Conservation (phyloP, 2,113 vertebrate genomes). For the Saccopteryx leptura region DNA sequence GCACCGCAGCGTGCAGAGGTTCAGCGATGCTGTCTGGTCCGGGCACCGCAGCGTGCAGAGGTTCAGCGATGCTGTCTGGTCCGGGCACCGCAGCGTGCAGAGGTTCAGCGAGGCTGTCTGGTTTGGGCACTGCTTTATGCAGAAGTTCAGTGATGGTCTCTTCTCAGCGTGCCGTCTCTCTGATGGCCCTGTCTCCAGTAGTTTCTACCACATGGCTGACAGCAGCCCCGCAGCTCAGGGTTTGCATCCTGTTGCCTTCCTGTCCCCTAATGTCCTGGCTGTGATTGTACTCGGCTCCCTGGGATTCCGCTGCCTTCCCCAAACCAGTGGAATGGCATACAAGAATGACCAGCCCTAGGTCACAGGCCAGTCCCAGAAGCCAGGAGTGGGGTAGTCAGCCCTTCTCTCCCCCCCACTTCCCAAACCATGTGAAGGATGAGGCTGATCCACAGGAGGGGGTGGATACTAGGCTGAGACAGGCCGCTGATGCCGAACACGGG, state of each 20-base stretch:
- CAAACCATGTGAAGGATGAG: not conserved
- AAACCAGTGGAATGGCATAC: not conserved
- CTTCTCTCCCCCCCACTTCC: not conserved
- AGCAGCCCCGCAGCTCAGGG: not conserved
- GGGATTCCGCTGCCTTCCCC: not conserved
- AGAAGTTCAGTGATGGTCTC: not conserved
- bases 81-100: too few relatives aligned
- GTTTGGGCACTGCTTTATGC: too few relatives aligned
- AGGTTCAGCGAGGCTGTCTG: too few relatives aligned
- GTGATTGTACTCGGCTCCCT: not conserved
- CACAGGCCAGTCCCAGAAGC: not conserved
- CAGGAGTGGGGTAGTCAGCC: not conserved
- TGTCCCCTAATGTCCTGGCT: not conserved
- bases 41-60: not conserved
- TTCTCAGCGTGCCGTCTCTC: not conserved
- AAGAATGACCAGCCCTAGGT: not conserved
- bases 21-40: not conserved
- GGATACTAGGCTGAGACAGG: not conserved
- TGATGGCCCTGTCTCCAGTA: not conserved
- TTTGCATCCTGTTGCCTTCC: not conserved
- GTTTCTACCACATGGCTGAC: not conserved
- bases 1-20: not conserved
- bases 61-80: not conserved
- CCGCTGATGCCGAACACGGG: not conserved
- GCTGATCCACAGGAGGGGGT: not conserved